Base-by-base conservation (phyloP, 1,140 invertebrate genomes). In the Chymomyza costata region DNA sequence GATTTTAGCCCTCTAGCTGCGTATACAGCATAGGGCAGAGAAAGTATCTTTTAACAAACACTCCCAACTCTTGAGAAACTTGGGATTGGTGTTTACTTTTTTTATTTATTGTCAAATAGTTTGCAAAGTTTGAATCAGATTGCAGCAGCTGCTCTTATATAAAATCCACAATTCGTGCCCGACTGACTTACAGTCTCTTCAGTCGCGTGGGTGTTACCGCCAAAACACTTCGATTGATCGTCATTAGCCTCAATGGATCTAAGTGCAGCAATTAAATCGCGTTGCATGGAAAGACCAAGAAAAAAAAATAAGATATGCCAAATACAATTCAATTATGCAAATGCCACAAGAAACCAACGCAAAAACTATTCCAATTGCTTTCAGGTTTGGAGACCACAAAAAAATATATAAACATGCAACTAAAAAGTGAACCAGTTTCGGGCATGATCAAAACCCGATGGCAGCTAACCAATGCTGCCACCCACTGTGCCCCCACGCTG, bases 191-290 rank as follows among this genome's bases (percentile, higher is more conserved):
- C 17, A 31, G 39, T 38, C 51, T 40, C 51, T 37, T 10, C 18
- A 39, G 30, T 15, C 18, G 35, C 30, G 57, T 60, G 52, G 52
- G 57, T 11, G 44, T 43, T 14, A 21, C 47, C 43, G n/a, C 51
- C 45, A n/a, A n/a, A n/a, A n/a, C n/a, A n/a, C 54, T 47, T 25
- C 15, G 31, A 39, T 43, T 15, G 34, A 51, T 44, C 31, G 32
- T 32, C 35, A 64, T 49, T 44, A 31, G 38, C 54, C 47, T 60
- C 64, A 57, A n/a, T n/a, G n/a, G n/a, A n/a, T n/a, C 70, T 52
- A 63, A 37, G 50, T 45, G 44, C 50, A 41, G 59, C 73, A 63
- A 78, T 78, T 76, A 78, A 66, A 41, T 46, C 44, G 17, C 16
- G 43, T 34, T 41, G 17, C 28, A 48, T n/a, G n/a, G n/a, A n/a